These are phyloP conservation scores for Zaprionus taronus DNA, from an alignment of 1,140 invertebrate genomes.

Conservation along the genomic window DNA sequence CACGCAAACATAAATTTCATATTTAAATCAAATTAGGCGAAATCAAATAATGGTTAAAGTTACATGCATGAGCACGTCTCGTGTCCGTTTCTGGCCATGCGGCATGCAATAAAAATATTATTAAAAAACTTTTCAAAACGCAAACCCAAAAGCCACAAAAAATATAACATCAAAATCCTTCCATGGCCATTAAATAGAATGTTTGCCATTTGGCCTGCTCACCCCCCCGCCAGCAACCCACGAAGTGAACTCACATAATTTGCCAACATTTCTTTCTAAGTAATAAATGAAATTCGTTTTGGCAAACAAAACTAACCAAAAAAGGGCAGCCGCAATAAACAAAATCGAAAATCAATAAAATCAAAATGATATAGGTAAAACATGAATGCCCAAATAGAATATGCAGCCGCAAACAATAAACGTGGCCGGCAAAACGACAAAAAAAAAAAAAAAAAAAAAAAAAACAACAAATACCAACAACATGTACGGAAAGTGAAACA, in stretches of 20 bases:
- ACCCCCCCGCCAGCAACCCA: conserved; percentile 5
- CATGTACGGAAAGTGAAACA: conserved; percentile 7
- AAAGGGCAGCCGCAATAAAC: conserved; percentile 67
- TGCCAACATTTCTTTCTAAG: conserved; percentile 54
- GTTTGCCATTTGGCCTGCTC: conserved; percentile 39
- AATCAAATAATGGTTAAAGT: conserved; percentile 26
- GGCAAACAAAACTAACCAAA: conserved; percentile 55
- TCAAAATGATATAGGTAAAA: conserved; percentile 71
- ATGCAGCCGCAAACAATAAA: conserved; percentile 77
- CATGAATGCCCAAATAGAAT: conserved; percentile 79
- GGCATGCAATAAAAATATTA: conserved; percentile 13
- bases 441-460: conserved; percentile 27
- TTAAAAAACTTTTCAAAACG: conserved; percentile 29
- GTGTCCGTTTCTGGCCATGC: not conserved
- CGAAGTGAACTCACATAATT: conserved; percentile 73
- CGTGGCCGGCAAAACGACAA: conserved; percentile 56
- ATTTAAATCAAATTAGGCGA: conserved; percentile 10
- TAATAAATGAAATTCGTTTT: conserved; percentile 48
- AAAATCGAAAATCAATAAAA: conserved; percentile 69
- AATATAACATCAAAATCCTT: conserved; percentile 32
- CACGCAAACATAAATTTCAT: not conserved
- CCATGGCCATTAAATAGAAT: conserved; percentile 29
- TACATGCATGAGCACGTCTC: conserved; percentile 16
- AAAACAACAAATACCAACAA: conserved; percentile 1
- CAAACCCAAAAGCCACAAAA: not conserved